Percentiles rank a stretch among this genome's conserved stretches.
Evolutionary conservation across 2,113 vertebrate species (phyloP).

Genomic region (Spizaetus ornatus): DNA sequence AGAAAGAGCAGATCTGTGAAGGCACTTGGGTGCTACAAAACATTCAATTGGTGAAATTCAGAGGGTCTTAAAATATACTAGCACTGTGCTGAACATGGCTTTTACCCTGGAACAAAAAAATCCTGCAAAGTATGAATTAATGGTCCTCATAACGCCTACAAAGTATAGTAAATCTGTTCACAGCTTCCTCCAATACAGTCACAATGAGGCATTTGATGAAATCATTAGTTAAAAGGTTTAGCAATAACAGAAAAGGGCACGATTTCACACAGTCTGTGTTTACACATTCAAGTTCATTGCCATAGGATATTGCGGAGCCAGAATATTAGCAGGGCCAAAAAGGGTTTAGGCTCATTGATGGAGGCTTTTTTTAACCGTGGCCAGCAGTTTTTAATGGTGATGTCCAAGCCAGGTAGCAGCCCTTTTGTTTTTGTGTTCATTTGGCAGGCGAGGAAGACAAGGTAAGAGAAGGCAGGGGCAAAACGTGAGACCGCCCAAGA

Average conservation of each 20-base stretch:
- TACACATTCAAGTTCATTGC: background rate
- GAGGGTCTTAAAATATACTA: background rate
- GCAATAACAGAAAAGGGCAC: background rate
- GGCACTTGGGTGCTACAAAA: background rate
- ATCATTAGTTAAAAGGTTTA: background rate
- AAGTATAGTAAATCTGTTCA: background rate
- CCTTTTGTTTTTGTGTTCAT: background rate
- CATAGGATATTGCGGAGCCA: background rate
- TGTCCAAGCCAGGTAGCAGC: background rate
- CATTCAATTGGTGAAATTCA: background rate
- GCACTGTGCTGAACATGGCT: background rate
- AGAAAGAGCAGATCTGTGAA: background rate
- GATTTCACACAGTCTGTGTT: background rate
- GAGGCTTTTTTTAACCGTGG: background rate
- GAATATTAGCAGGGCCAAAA: background rate
- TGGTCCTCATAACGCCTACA: background rate
- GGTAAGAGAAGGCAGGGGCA: background rate
- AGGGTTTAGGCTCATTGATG: background rate
- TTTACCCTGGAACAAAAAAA: background rate
- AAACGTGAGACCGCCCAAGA: background rate
- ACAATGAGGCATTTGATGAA: background rate
- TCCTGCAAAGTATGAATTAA: background rate
- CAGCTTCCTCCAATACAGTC: background rate
- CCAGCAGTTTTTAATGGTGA: background rate
- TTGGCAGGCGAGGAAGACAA: background rate